Evolutionary conservation across 2,888 invertebrate species (phyloP).

Genomic region (Lottia scabra): DNA sequence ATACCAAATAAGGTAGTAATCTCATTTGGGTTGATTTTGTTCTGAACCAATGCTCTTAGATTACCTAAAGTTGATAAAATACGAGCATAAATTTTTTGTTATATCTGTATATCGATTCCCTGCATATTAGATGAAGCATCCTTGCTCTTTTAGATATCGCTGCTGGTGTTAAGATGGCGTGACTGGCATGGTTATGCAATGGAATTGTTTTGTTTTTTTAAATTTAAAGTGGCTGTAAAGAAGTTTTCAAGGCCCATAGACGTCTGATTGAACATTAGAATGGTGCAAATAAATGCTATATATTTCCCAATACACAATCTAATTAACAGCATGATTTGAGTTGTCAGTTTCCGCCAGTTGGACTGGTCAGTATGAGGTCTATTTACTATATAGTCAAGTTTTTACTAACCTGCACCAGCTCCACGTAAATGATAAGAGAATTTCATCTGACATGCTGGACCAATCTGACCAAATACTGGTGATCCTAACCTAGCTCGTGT

Average conservation of each 20-base stretch:
- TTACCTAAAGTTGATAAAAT: constrained; percentile 32
- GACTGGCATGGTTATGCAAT: no score
- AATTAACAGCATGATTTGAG: no score
- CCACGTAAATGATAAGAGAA: constrained; percentile 64
- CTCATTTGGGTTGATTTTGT: constrained; percentile 36
- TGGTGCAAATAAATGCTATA: no score
- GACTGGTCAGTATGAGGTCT: no score
- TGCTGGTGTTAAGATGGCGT: constrained; percentile 20
- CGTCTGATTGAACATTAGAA: no score
- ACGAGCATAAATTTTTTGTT: no score
- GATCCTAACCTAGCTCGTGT: constrained; percentile 49
- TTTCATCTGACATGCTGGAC: constrained; percentile 55
- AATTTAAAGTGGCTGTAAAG: no score
- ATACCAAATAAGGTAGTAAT: constrained; percentile 43
- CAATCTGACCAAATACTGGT: constrained; percentile 52
- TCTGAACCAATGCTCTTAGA: constrained; percentile 42
- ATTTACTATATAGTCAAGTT: neutral
- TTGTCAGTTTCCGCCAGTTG: neutral
- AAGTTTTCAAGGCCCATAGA: no score
- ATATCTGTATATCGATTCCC: neutral
- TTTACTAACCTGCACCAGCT: constrained; percentile 43
- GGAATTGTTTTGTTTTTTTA: no score
- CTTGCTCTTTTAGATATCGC: constrained; percentile 21
- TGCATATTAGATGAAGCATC: neutral
- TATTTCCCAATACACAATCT: no score